A percentile compares a stretch with the other conserved stretches of the same genome.
phyloP scores from a whole-genome alignment of 2,113 vertebrate species.

The Poeciliopsis turrubarensis region DNA sequence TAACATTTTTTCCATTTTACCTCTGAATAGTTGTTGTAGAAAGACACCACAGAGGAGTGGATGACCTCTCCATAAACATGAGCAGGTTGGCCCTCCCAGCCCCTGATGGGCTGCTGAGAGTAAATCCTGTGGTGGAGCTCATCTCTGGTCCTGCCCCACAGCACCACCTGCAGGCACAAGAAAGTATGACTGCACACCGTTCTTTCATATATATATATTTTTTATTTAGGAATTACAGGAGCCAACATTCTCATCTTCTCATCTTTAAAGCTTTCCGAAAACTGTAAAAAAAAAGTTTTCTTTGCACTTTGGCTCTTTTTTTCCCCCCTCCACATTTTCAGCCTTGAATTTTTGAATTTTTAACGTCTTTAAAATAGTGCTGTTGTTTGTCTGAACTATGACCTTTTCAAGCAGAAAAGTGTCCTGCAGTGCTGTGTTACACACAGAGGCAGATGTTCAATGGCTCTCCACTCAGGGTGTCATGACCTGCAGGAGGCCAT shows the following conservation, averaged over 20 bases:
- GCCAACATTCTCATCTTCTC: not conserved
- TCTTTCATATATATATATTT: not conserved
- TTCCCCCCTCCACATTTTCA: not conserved
- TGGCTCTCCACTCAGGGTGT: not conserved
- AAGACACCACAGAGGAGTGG: slow-evolving; percentile 79
- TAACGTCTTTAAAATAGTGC: too few species aligned
- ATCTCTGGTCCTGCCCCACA: slow-evolving; percentile 79
- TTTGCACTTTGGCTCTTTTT: too few species aligned
- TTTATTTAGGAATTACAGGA: not conserved
- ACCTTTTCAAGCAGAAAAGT: not conserved
- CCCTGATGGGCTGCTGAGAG: slow-evolving; percentile 74
- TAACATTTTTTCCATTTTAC: slow-evolving; percentile 54
- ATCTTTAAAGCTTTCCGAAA: not conserved
- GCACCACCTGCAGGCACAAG: slow-evolving; percentile 66
- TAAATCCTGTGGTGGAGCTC: slow-evolving; percentile 77
- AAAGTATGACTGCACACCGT: not conserved
- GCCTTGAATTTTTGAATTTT: too few species aligned
- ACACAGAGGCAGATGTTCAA: not conserved
- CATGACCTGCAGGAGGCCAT: not conserved
- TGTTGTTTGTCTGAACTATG: not conserved
- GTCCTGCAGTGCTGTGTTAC: not conserved
- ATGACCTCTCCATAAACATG: slow-evolving; percentile 81
- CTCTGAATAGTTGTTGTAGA: slow-evolving; percentile 75
- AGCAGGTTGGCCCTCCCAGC: slow-evolving; percentile 82
- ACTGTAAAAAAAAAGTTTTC: too few species aligned